phyloP scores from a whole-genome alignment of 2,113 vertebrate species.

The Opisthocomus hoazin region DNA sequence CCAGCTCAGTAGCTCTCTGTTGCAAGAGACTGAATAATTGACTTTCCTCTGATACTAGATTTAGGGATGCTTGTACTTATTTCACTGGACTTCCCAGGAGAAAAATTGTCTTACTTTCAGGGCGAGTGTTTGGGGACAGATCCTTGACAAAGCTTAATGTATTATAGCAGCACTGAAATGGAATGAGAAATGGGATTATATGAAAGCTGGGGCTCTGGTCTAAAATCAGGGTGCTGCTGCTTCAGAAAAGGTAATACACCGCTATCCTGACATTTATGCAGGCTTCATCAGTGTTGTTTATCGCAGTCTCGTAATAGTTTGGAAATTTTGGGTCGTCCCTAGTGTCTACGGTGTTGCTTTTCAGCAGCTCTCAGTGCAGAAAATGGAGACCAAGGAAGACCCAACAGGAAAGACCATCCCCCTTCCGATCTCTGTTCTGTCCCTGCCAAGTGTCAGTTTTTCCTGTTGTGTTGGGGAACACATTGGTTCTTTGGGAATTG shows the following conservation, averaged over 20 bases:
- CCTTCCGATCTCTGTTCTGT: not conserved
- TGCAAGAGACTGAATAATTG: not conserved
- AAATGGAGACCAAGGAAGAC: not conserved
- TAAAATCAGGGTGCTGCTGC: not conserved
- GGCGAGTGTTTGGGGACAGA: not conserved
- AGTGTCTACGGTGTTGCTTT: not conserved
- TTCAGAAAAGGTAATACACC: not conserved
- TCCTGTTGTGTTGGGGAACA: not conserved
- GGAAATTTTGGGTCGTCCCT: not conserved
- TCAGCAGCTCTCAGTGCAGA: not conserved
- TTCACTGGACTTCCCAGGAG: not conserved
- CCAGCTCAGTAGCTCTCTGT: not conserved
- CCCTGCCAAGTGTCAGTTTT: not conserved
- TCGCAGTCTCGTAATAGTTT: fast-evolving
- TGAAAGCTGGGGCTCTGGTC: not conserved
- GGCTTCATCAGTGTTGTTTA: not conserved
- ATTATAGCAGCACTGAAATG: not conserved
- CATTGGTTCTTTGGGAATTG: not conserved
- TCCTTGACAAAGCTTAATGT: fast-evolving
- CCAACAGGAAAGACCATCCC: not conserved
- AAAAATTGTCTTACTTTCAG: not conserved
- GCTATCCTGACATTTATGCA: too few relatives aligned
- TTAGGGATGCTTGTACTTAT: not conserved
- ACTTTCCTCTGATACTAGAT: not conserved
- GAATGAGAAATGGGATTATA: not conserved